Evolutionary conservation across 2,888 invertebrate genomes (phyloP), one percentile per base, ranked within the genome.

Genomic region (Caenorhabditis auriculariae): DNA sequence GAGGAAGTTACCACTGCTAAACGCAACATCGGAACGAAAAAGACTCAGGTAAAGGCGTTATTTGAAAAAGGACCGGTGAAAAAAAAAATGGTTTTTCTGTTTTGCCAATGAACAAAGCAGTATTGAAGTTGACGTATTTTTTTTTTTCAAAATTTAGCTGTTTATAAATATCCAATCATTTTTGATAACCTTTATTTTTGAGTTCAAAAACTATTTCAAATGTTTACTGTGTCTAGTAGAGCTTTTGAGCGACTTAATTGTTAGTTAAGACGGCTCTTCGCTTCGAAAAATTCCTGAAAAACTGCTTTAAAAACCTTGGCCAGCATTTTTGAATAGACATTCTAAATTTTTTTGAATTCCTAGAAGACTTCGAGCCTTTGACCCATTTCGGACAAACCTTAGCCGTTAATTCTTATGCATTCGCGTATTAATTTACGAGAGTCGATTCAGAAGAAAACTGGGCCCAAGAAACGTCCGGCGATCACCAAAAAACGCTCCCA

Each of bases 401-500:
- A 4, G 19, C 38, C 38, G 38, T 17, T 4, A 38, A 38, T 17
- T 15, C 15, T 4, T 19, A 38, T 17, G 5, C 38, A 4, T 7
- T 4, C 38, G 19, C 35, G 9, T 12, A 35, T 12, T 12, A 9
- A 35, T 12, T 12, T 35, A 12, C 9, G 35, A 35, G 15, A 35
- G 15, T 12, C 7, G 37, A 15, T n/a, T 28, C 42, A 43, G 32
- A 39, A 39, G 29, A 32, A 24, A 3, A 26, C 17, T 23, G 29
- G 45, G 45, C 44, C 41, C 39, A 60, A 60, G 26, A 60, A 60
- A 26, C 45, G 47, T 35, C 37, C 46, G 29, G 29, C 29, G 3
- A 59, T 47, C 53, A 26, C 26, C 37, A 59, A 59, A 28, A 53
- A 53, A 37, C 47, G 48, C 37, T 42, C 41, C 4, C 44, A 44